phyloP scores from a whole-genome alignment of 2,797 vertebrate genomes.

The Perodicticus potto region DNA sequence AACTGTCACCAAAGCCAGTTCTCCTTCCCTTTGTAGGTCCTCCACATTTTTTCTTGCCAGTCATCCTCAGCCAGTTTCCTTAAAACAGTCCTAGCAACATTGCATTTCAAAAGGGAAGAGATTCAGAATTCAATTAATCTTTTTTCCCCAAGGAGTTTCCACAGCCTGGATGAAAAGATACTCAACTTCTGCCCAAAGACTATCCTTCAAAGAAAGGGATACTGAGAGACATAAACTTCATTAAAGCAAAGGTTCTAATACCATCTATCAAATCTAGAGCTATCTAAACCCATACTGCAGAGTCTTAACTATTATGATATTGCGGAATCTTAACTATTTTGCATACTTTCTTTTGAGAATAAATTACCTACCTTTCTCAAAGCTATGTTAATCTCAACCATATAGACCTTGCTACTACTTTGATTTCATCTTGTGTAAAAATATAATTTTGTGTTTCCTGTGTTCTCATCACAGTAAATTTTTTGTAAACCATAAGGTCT shows the following conservation, averaged over 20 bases:
- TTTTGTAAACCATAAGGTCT: not conserved
- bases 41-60: not conserved
- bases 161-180: not conserved
- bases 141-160: not conserved
- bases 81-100: not conserved
- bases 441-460: not conserved
- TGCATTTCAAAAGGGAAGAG: not conserved
- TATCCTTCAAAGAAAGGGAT: not conserved
- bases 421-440: conserved; percentile 7
- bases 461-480: not conserved
- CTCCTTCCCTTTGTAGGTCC: not conserved
- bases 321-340: not conserved
- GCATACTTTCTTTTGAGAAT: not conserved
- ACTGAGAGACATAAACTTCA: not conserved
- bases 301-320: not conserved
- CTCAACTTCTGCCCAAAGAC: not conserved
- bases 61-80: not conserved
- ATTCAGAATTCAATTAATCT: not conserved
- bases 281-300: not conserved
- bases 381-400: not conserved
- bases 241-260: not conserved
- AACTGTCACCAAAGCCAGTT: not conserved
- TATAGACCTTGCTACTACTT: not conserved
- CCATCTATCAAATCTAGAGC: not conserved
- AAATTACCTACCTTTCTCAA: not conserved